Evolutionary conservation across 2,797 vertebrate genomes (phyloP).

Genomic region (Pangasius mekongensis): DNA sequence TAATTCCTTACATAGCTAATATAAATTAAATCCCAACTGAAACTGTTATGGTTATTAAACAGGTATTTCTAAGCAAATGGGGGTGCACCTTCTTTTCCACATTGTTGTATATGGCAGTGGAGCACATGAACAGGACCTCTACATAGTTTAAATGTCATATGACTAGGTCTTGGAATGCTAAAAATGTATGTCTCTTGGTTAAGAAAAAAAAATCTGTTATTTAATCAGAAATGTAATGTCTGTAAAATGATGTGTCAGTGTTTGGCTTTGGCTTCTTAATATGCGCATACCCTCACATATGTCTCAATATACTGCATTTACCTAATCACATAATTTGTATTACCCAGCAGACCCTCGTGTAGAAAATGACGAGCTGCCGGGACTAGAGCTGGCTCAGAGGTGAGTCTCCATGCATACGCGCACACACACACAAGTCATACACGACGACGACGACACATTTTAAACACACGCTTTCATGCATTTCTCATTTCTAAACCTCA

Average conservation of each 20-base stretch:
- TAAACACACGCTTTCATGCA: neutral
- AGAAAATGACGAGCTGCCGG: constrained; percentile 70
- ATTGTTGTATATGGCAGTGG: neutral
- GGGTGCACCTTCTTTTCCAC: neutral
- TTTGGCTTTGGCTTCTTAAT: neutral
- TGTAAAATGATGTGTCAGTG: neutral
- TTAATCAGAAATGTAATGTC: neutral
- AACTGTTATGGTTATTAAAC: neutral
- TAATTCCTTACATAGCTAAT: neutral
- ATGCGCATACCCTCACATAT: neutral
- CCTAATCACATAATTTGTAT: constrained; percentile 40
- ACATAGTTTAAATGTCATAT: neutral
- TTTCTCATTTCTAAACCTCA: neutral
- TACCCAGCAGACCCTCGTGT: constrained; percentile 75
- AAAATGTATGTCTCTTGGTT: neutral
- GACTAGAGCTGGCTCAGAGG: constrained; percentile 80
- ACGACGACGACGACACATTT: neutral
- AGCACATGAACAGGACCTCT: neutral
- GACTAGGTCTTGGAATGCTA: neutral
- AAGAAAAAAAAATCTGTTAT: neutral
- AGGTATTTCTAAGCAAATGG: neutral
- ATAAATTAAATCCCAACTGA: neutral
- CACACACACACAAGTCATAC: neutral
- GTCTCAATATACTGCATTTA: neutral
- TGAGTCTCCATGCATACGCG: constrained; percentile 59